Evolutionary conservation across 1,140 invertebrate genomes (phyloP).

Genomic region (Sitophilus oryzae): DNA sequence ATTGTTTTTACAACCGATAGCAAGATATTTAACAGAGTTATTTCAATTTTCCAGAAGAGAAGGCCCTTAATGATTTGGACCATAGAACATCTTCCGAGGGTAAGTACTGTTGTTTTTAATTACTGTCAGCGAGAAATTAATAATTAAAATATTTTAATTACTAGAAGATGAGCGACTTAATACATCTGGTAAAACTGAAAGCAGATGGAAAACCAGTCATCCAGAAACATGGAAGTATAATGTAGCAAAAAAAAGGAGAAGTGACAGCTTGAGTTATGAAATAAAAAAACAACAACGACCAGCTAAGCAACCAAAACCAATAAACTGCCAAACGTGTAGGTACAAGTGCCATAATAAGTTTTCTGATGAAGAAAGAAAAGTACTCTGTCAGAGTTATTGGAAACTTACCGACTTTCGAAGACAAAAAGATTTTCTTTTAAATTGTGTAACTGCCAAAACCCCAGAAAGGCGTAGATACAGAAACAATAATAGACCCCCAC

Average conservation of each 20-base stretch:
- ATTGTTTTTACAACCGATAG: too few species aligned
- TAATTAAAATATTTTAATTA: too few species aligned
- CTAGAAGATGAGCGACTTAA: too few species aligned
- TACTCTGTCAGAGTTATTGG: conserved; percentile 2
- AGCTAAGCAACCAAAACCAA: background rate
- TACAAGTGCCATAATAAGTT: conserved; percentile 1
- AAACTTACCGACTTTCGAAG: conserved; percentile 2
- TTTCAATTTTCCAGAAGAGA: too few species aligned
- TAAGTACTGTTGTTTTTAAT: too few species aligned
- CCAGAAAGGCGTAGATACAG: conserved; percentile 10
- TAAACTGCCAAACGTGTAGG: conserved; percentile 7
- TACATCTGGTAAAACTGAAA: too few species aligned
- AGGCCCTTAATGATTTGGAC: too few species aligned
- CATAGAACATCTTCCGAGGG: too few species aligned
- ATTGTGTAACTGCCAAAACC: background rate
- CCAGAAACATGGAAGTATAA: too few species aligned
- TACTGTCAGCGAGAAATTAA: too few species aligned
- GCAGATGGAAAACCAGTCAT: background rate
- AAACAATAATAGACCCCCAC: conserved; percentile 4
- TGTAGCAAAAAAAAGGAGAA: conserved; percentile 1
- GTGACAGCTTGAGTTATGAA: background rate
- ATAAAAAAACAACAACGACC: conserved; percentile 6
- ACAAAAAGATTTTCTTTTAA: conserved; percentile 1
- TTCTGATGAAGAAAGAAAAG: conserved; percentile 5
- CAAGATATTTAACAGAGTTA: too few species aligned